phyloP scores from a whole-genome alignment of 2,888 invertebrate species.

The Acronicta psi region DNA sequence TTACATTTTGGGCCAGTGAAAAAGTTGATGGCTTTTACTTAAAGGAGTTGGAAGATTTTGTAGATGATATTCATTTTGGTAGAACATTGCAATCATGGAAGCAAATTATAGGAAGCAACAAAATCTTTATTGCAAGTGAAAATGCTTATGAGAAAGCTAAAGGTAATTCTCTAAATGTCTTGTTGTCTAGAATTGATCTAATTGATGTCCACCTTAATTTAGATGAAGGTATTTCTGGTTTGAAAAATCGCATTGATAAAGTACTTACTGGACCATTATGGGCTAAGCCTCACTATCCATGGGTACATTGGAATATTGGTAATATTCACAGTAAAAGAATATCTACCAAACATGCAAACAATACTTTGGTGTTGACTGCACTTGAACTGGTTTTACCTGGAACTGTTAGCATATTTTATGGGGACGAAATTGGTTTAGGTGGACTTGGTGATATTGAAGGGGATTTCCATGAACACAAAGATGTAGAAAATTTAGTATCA shows the following conservation, averaged over 20 bases:
- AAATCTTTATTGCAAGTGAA: slow-evolving; percentile 91
- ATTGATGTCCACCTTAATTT: slow-evolving; percentile 92
- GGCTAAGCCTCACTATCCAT: slow-evolving; percentile 90
- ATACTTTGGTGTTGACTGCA: slow-evolving; percentile 91
- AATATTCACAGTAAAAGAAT: slow-evolving; percentile 90
- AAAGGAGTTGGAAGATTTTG: slow-evolving; percentile 92
- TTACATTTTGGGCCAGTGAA: slow-evolving; percentile 83
- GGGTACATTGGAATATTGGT: slow-evolving; percentile 95
- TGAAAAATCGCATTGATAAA: slow-evolving; percentile 89
- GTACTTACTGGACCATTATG: slow-evolving; percentile 89
- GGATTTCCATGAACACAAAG: slow-evolving; percentile 89
- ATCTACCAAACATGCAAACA: slow-evolving; percentile 89
- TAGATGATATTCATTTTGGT: slow-evolving; percentile 89
- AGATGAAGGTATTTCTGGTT: slow-evolving; percentile 85
- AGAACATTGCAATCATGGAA: slow-evolving; percentile 91
- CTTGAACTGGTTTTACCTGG: slow-evolving; percentile 95
- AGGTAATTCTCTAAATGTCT: slow-evolving; percentile 85
- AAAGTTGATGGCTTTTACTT: slow-evolving; percentile 97
- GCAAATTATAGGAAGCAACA: slow-evolving; percentile 89
- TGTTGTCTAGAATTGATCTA: slow-evolving; percentile 92
- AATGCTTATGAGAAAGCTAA: slow-evolving; percentile 84
- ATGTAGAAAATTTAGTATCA: slow-evolving; percentile 91
- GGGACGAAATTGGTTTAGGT: slow-evolving; percentile 95
- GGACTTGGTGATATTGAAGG: slow-evolving; percentile 88
- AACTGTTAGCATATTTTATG: slow-evolving; percentile 96